These are phyloP conservation scores for Eretmochelys imbricata DNA, from an alignment of 2,113 vertebrate species.

Conservation along the genomic window DNA sequence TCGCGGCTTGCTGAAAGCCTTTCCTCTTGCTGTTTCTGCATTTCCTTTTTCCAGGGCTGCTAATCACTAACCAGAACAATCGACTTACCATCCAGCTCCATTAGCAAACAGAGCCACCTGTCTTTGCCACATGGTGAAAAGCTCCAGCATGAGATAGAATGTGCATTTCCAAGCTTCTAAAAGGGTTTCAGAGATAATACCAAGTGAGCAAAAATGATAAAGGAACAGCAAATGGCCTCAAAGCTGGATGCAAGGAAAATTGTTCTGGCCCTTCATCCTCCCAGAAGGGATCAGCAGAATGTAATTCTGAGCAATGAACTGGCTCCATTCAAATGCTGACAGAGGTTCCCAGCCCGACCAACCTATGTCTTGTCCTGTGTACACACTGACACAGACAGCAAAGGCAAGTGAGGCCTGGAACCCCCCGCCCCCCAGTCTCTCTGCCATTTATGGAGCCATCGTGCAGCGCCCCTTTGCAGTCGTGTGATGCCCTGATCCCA, in stretches of 20 bases:
- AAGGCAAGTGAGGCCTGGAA: neutral
- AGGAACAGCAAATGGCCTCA: neutral
- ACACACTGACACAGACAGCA: fast-evolving
- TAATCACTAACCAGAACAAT: conserved; percentile 2
- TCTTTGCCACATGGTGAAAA: fast-evolving
- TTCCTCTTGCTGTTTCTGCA: neutral
- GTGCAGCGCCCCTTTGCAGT: too few relatives aligned
- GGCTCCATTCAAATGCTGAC: fast-evolving
- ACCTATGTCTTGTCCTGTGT: fast-evolving
- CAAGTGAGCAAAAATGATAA: fast-evolving
- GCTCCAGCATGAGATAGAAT: fast-evolving
- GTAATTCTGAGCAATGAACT: fast-evolving
- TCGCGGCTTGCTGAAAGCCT: neutral
- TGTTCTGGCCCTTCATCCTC: fast-evolving
- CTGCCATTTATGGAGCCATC: neutral
- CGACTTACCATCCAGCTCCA: neutral
- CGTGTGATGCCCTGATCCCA: neutral
- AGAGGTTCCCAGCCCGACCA: neutral
- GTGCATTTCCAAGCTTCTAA: neutral
- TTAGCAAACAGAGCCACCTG: neutral
- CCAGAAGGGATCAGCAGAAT: fast-evolving
- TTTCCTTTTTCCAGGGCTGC: neutral
- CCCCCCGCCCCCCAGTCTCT: neutral
- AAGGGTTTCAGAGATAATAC: fast-evolving
- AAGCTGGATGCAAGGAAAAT: fast-evolving